Evolutionary conservation across 2,797 vertebrate species (phyloP).

Genomic region (Neopelma chrysocephalum): DNA sequence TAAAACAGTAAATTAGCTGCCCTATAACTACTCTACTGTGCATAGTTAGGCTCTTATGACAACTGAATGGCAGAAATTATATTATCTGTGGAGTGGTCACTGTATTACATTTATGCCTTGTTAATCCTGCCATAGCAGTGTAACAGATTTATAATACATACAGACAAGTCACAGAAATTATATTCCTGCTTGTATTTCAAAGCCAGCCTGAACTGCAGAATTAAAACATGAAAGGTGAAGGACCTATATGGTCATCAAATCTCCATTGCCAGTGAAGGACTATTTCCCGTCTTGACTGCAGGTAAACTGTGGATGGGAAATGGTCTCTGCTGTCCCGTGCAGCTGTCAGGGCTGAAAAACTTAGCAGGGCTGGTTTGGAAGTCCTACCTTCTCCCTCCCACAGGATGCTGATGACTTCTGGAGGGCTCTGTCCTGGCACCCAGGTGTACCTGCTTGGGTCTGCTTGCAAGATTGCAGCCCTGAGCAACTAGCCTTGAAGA

Average conservation of each 20-base stretch:
- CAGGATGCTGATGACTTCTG: background rate
- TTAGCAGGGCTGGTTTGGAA: background rate
- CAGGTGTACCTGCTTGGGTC: background rate
- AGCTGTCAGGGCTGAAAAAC: background rate
- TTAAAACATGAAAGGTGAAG: background rate
- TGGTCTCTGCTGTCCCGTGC: background rate
- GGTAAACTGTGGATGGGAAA: background rate
- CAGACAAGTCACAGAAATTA: background rate
- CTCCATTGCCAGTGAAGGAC: background rate
- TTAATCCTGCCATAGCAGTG: background rate
- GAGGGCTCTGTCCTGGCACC: background rate
- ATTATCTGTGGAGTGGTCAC: background rate
- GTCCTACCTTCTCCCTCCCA: background rate
- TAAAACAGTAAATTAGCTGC: constrained; percentile 10
- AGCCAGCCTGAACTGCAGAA: background rate
- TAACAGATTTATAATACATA: background rate
- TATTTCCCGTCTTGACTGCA: background rate
- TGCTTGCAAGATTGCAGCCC: constrained; percentile 3
- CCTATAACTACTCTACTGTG: background rate
- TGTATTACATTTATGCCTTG: background rate
- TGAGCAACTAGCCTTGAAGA: constrained; percentile 5
- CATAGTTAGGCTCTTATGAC: background rate
- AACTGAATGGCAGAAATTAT: constrained; percentile 32
- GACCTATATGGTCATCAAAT: background rate
- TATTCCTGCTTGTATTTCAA: constrained; percentile 25